Conservation (phyloP, 2,888 invertebrate species). For the Trachelus troglodyta region DNA sequence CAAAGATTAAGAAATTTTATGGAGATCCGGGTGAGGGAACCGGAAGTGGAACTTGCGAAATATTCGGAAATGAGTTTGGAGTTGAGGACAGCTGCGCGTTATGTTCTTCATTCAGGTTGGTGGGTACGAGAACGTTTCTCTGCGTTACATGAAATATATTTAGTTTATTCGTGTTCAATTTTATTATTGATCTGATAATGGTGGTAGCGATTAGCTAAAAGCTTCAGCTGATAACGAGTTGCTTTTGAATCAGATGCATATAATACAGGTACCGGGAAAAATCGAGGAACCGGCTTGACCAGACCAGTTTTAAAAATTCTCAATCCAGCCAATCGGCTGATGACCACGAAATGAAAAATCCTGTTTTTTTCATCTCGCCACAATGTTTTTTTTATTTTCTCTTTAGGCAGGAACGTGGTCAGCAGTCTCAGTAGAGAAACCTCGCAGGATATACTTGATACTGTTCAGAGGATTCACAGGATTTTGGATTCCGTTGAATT, state of each 20-base stretch:
- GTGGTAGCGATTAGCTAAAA: neutral
- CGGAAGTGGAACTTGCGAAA: constrained; percentile 70
- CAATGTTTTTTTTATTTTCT: constrained; percentile 15
- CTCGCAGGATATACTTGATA: constrained; percentile 74
- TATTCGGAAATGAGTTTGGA: constrained; percentile 69
- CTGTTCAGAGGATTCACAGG: constrained; percentile 71
- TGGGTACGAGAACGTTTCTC: constrained; percentile 4
- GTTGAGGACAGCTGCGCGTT: constrained; percentile 46
- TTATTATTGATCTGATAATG: neutral
- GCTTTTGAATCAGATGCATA: neutral
- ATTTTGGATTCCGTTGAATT: constrained; percentile 71
- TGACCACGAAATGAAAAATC: neutral
- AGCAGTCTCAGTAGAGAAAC: constrained; percentile 60
- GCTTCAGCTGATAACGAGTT: neutral
- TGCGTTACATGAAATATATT: neutral
- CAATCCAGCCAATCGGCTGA: neutral
- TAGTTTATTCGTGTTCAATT: neutral
- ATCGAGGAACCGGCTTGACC: constrained; percentile 6
- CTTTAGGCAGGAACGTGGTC: constrained; percentile 52
- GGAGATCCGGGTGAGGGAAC: constrained; percentile 70
- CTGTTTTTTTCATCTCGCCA: neutral
- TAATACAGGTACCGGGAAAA: neutral
- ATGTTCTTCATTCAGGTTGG: constrained; percentile 54
- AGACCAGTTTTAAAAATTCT: neutral
- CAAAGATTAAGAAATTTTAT: constrained; percentile 70